phyloP scores from a whole-genome alignment of 1,140 invertebrate species.

The Nebria ingens region DNA sequence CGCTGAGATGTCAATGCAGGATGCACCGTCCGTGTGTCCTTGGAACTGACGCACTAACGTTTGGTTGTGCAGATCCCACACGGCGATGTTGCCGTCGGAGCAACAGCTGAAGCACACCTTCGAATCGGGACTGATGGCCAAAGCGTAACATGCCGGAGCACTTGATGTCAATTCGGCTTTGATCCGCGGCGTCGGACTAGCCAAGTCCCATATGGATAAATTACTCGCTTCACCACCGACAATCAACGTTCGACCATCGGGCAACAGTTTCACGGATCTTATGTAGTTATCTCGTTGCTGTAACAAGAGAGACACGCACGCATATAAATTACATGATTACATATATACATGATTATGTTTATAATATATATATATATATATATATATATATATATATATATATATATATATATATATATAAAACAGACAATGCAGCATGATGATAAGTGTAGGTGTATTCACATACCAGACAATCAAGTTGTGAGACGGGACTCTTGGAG shows the following conservation, averaged over 20 bases:
- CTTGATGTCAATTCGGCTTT: slow-evolving; percentile 92
- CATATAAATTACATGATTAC: too few relatives aligned
- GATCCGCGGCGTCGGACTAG: slow-evolving; percentile 76
- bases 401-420: too few relatives aligned
- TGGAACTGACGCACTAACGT: slow-evolving; percentile 90
- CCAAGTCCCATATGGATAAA: slow-evolving; percentile 93
- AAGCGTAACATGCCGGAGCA: slow-evolving; percentile 93
- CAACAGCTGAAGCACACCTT: slow-evolving; percentile 96
- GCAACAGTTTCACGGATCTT: slow-evolving; percentile 88
- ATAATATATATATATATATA: too few relatives aligned
- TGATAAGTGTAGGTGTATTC: neutral
- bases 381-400: too few relatives aligned
- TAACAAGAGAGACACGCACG: slow-evolving; percentile 28
- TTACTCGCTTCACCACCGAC: slow-evolving; percentile 95
- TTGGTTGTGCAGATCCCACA: slow-evolving; percentile 92
- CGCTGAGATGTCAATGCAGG: slow-evolving; percentile 95
- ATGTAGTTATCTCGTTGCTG: slow-evolving; percentile 95
- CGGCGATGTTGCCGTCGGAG: slow-evolving; percentile 90
- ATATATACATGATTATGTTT: too few relatives aligned
- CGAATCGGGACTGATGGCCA: slow-evolving; percentile 92
- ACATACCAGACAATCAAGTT: slow-evolving; percentile 82
- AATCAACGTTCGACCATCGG: slow-evolving; percentile 91
- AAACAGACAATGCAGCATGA: neutral
- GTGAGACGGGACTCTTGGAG: slow-evolving; percentile 74
- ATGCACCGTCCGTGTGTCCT: slow-evolving; percentile 95